Conservation (phyloP, 2,797 vertebrate species). For the Semaprochilodus insignis region DNA sequence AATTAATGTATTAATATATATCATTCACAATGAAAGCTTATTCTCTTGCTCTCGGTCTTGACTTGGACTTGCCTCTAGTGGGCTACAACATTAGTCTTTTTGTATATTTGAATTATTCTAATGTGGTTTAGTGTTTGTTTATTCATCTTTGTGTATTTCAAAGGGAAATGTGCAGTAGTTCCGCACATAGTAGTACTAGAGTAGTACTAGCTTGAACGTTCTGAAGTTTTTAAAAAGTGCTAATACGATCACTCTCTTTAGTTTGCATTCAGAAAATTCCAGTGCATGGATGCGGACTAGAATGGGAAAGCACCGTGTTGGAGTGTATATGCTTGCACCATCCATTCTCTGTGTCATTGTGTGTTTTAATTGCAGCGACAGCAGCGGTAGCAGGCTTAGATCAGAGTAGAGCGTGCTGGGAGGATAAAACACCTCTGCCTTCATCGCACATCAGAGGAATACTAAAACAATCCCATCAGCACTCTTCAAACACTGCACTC, state of each 20-base stretch:
- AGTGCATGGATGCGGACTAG: neutral
- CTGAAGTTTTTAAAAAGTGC: no score
- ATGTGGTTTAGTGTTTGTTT: no score
- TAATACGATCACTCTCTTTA: neutral
- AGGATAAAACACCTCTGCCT: conserved; percentile 54
- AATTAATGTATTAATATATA: no score
- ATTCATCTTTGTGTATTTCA: no score
- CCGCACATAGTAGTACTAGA: neutral
- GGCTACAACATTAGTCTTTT: no score
- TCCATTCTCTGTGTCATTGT: neutral
- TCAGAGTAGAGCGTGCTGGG: neutral
- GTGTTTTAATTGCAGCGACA: neutral
- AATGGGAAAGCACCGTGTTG: neutral
- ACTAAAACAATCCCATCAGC: conserved; percentile 73
- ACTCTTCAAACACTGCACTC: conserved; percentile 70
- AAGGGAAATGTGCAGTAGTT: neutral
- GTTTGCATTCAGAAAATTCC: neutral
- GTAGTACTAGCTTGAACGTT: no score
- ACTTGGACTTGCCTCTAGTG: no score
- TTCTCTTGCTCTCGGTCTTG: no score
- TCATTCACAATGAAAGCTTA: no score
- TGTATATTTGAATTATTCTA: no score
- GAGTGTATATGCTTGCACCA: neutral
- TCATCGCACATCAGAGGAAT: conserved; percentile 72
- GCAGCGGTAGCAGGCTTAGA: neutral